Conservation (phyloP, 2,797 vertebrate species). For the Potorous gilbertii region DNA sequence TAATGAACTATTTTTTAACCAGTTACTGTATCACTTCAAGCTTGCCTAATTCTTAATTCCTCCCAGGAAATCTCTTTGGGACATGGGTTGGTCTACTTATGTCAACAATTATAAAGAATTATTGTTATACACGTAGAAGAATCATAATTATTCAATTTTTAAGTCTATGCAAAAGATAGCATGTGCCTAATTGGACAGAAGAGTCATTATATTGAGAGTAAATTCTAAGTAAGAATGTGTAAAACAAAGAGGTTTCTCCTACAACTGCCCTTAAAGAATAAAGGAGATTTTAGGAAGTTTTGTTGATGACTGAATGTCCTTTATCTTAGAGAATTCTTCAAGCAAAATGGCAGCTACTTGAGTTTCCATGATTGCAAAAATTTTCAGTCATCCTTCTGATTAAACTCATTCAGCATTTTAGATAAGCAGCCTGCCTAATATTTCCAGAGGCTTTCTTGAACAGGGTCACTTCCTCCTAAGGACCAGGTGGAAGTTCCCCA, state of each 20-base stretch:
- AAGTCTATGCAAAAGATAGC: neutral
- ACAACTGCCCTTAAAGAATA: neutral
- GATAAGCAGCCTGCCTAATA: too few relatives aligned
- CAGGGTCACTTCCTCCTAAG: neutral
- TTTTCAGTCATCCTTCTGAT: neutral
- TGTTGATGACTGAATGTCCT: neutral
- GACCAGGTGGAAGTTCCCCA: neutral
- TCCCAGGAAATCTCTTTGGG: neutral
- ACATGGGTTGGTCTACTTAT: neutral
- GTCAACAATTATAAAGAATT: neutral
- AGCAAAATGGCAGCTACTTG: too few relatives aligned
- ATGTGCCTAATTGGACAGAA: neutral
- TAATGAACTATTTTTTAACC: constrained; percentile 7
- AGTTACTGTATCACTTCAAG: neutral
- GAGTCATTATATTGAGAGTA: neutral
- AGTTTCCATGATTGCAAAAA: neutral
- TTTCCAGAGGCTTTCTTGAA: neutral
- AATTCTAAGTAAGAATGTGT: neutral
- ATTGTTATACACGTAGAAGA: neutral
- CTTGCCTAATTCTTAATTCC: neutral
- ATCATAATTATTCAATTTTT: neutral
- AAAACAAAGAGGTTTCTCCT: neutral
- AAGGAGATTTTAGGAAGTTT: neutral
- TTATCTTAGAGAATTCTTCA: neutral
- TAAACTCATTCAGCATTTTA: neutral